Conservation (phyloP, 2,888 invertebrate genomes). For the Diplolepis rosae region DNA sequence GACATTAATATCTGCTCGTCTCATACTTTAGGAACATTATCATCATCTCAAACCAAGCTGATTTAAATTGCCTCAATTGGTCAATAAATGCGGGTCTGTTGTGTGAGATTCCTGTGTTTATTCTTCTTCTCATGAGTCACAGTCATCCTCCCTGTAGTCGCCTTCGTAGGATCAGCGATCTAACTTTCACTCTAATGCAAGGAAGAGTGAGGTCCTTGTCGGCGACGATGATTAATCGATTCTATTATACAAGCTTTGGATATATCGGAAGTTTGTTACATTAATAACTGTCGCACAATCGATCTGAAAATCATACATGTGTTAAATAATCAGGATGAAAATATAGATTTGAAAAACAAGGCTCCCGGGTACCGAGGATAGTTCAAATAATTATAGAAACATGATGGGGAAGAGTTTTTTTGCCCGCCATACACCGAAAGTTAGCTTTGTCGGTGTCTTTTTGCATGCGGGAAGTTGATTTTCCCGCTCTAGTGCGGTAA, state of each 20-base stretch:
- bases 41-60: conserved; percentile 1
- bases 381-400: not conserved
- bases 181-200: conserved; percentile 51
- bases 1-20: conserved; percentile 14
- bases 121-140: conserved; percentile 54
- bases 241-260: conserved; percentile 1
- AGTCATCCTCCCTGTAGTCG: conserved; percentile 45
- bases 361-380: not conserved
- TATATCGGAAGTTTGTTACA: conserved; percentile 16
- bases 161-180: conserved; percentile 39
- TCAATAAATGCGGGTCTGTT: conserved; percentile 28
- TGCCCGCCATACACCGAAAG: too few relatives aligned
- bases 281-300: conserved; percentile 5
- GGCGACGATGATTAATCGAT: conserved; percentile 26
- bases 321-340: conserved; percentile 3
- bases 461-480: too few relatives aligned
- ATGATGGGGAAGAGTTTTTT: too few relatives aligned
- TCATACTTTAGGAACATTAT: not conserved
- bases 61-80: conserved; percentile 30
- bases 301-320: not conserved
- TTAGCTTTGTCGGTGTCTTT: too few relatives aligned
- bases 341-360: not conserved
- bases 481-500: not conserved
- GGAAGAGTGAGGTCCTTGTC: conserved; percentile 24
- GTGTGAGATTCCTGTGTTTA: conserved; percentile 36